phyloP scores from a whole-genome alignment of 64 coral and sea anemone species.

The Actinia equina region DNA sequence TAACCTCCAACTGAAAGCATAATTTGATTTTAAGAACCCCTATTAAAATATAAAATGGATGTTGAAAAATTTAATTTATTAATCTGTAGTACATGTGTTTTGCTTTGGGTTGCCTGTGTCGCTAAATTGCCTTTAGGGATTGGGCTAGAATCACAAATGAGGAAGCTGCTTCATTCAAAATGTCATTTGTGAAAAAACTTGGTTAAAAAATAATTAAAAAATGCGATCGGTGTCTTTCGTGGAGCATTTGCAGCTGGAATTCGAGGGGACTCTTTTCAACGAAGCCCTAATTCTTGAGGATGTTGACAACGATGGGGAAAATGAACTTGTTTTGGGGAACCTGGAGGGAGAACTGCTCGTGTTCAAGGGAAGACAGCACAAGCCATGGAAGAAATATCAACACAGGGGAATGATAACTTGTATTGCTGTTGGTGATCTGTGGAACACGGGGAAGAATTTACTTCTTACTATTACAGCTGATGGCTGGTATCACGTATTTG shows the following conservation, averaged over 20 bases:
- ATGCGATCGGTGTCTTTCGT: slow-evolving; percentile 92
- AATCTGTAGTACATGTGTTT: not conserved
- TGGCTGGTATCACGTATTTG: slow-evolving; percentile 82
- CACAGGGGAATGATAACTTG: slow-evolving; percentile 91
- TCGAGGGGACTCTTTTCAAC: slow-evolving; percentile 71
- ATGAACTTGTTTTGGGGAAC: slow-evolving; percentile 77
- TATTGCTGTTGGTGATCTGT: slow-evolving; percentile 78
- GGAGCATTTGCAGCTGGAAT: slow-evolving; percentile 79
- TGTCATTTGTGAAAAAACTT: not conserved
- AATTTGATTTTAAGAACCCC: no score
- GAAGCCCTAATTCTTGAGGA: slow-evolving; percentile 71
- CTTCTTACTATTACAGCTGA: slow-evolving; percentile 83
- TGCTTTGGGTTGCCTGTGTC: not conserved
- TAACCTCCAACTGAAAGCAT: not conserved
- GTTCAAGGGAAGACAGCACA: slow-evolving; percentile 61
- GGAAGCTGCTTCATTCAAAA: not conserved
- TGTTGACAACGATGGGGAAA: slow-evolving; percentile 82
- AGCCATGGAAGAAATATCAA: slow-evolving; percentile 63
- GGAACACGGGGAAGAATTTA: slow-evolving; percentile 65
- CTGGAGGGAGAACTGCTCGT: slow-evolving; percentile 82
- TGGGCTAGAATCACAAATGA: not conserved
- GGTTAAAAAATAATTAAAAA: slow-evolving; percentile 6
- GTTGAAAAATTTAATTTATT: no score
- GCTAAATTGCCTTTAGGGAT: not conserved
- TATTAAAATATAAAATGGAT: no score